Evolutionary conservation across 2,113 vertebrate genomes (phyloP), one percentile per base, ranked within the genome.

Genomic region (Clinocottus analis): DNA sequence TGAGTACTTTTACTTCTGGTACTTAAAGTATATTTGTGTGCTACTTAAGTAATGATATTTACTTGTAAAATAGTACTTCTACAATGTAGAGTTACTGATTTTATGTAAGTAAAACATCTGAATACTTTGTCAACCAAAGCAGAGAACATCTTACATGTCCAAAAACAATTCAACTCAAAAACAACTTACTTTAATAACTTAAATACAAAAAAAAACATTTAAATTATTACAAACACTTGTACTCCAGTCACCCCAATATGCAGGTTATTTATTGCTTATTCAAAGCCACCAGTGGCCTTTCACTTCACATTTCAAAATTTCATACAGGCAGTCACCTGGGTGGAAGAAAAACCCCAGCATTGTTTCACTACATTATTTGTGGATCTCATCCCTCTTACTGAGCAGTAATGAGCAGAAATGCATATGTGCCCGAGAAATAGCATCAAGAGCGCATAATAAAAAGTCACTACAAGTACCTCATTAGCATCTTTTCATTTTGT

Each of bases 251-350:
- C 58, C 61, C 69, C 62, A 88, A 77, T 59, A 81, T 63, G 61
- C 82, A 29, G 78, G 68, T 19, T 79, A 60, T 94, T 92, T 94
- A 94, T 94, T 94, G 93, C 93, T 92, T 81, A 72, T 90, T 85
- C 78, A 72, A 91, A 91, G 91, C 91, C 93, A 89, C 90, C 86
- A 76, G 89, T 82, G 93, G 93, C 90, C 45, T 86, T 79, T 33
- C 68, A 90, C 83, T 79, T 88, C 80, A 91, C 88, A 92, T 86
- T 90, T 90, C 79, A 85, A 85, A 83, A 84, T 81, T 47, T 79
- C 78, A 85, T 63, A 78, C 56, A 83, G 78, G 71, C 78, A 91
- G 85, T 88, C 56, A 82, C 29, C 68, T 84, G 63, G 82, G 39
- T 55, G 60, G 37, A 67, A 80, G 35, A 86, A 6, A 70, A 86